These are phyloP conservation scores for Litoditis marina DNA, from an alignment of 2,888 invertebrate genomes.

Conservation along the genomic window DNA sequence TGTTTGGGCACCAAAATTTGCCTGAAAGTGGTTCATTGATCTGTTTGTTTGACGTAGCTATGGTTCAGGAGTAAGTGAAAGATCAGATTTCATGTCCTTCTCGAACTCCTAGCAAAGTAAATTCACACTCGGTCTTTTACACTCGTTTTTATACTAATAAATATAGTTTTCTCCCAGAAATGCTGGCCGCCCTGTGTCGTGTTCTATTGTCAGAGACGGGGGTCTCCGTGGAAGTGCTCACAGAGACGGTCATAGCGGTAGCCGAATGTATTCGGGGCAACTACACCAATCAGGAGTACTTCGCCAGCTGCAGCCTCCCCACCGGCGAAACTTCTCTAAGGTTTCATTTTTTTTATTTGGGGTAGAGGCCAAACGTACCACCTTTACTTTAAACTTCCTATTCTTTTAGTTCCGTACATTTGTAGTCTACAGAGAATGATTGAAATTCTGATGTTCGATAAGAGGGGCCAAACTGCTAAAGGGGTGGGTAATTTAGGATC, in stretches of 20 bases:
- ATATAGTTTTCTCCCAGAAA: no score
- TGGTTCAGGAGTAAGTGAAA: neutral
- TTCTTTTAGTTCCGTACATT: no score
- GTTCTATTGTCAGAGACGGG: slow-evolving; percentile 87
- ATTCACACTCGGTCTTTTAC: no score
- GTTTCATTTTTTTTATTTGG: slow-evolving; percentile 7
- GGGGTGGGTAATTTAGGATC: no score
- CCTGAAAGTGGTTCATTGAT: no score
- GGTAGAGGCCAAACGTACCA: no score
- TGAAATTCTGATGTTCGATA: no score
- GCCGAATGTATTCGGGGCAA: slow-evolving; percentile 90
- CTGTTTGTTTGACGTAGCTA: neutral
- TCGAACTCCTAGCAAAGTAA: neutral
- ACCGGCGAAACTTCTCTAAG: slow-evolving; percentile 32
- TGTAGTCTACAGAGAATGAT: no score
- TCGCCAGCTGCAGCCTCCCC: slow-evolving; percentile 68
- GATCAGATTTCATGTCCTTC: neutral
- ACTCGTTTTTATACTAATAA: no score
- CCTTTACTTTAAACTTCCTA: no score
- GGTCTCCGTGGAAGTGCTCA: slow-evolving; percentile 83
- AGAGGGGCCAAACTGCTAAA: no score
- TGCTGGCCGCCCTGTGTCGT: slow-evolving; percentile 79
- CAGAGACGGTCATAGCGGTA: slow-evolving; percentile 78
- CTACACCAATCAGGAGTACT: slow-evolving; percentile 82
- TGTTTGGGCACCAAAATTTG: no score